phyloP scores from a whole-genome alignment of 64 coral and sea anemone genomes.

The Actinia equina region DNA sequence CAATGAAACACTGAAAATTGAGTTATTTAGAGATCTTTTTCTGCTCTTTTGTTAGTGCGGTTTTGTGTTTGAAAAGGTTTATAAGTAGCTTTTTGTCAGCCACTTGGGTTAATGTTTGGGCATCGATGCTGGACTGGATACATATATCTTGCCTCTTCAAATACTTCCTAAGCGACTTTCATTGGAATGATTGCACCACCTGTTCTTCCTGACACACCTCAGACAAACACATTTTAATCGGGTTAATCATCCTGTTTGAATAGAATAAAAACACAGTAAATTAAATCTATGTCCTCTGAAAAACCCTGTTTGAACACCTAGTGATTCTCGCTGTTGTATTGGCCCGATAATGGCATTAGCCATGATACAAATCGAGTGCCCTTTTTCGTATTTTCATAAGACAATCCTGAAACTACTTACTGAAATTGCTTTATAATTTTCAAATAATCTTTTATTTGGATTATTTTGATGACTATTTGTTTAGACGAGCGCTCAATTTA shows the following conservation, averaged over 20 bases:
- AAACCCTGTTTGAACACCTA: neutral
- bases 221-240: neutral
- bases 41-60: neutral
- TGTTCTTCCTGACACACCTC: neutral
- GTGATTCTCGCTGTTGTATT: neutral
- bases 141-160: neutral
- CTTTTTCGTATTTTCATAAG: neutral
- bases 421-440: conserved; percentile 6
- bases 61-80: neutral
- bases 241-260: conserved; percentile 7
- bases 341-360: neutral
- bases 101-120: neutral
- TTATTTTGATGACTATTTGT: neutral
- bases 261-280: neutral
- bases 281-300: neutral
- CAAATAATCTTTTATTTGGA: neutral
- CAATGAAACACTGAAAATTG: neutral
- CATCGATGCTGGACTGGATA: neutral
- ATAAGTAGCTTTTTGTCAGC: conserved; percentile 4
- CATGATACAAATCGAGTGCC: neutral
- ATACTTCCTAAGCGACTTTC: neutral
- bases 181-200: neutral
- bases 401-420: neutral
- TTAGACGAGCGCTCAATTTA: neutral
- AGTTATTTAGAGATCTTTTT: neutral